Percentiles rank a stretch among this genome's conserved stretches.
These are phyloP conservation scores for Climacteris rufus DNA, from an alignment of 2,113 vertebrate genomes.

Conservation along the genomic window DNA sequence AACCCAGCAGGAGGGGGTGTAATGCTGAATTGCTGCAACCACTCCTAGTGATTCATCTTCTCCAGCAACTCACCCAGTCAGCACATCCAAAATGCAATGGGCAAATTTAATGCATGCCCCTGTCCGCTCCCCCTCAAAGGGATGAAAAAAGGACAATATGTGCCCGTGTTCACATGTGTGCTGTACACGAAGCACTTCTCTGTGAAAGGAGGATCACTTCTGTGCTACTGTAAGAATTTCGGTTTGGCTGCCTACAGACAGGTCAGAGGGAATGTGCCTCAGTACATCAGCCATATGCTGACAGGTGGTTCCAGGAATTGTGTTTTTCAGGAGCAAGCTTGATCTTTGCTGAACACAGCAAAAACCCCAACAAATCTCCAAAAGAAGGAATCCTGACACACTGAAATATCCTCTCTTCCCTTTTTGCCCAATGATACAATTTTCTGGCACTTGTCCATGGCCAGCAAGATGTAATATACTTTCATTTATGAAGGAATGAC, in stretches of 20 bases:
- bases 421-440: not conserved
- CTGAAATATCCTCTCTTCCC: not conserved
- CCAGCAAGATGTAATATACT: not conserved
- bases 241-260: not conserved
- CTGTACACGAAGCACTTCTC: not conserved
- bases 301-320: not conserved
- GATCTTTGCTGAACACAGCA: not conserved
- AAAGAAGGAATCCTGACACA: not conserved
- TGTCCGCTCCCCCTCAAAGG: not conserved
- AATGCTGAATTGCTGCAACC: not conserved
- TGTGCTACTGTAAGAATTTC: not conserved
- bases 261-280: not conserved
- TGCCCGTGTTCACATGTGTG: not conserved
- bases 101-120: not conserved
- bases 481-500: not conserved
- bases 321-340: not conserved
- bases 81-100: not conserved
- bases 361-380: not conserved
- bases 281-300: not conserved
- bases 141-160: not conserved
- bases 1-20: not conserved
- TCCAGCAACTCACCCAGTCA: not conserved
- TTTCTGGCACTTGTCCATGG: not conserved
- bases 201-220: not conserved
- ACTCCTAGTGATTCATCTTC: slow-evolving; percentile 38